Evolutionary conservation across 2,113 vertebrate genomes (phyloP).

Genomic region (Rhombomys opimus): DNA sequence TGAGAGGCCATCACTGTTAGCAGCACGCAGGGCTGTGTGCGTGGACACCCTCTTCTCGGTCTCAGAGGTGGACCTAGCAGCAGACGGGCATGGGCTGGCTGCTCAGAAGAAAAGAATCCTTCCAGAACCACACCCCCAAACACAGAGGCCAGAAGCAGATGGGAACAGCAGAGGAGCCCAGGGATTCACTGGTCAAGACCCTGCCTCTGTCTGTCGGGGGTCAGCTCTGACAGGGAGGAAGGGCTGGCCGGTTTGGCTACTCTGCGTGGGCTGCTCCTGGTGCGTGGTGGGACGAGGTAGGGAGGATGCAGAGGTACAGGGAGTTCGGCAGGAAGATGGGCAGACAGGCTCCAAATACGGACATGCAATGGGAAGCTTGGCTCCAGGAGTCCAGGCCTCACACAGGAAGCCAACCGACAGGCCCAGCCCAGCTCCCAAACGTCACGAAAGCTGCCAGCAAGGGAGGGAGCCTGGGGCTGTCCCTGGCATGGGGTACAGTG

Average conservation of each 20-base stretch:
- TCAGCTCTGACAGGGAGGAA: background rate
- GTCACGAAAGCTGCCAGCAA: background rate
- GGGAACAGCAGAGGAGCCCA: background rate
- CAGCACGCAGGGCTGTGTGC: background rate
- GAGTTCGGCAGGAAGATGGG: background rate
- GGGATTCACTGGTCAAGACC: background rate
- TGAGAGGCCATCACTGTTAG: background rate
- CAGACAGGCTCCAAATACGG: background rate
- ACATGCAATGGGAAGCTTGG: background rate
- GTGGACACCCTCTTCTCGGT: background rate
- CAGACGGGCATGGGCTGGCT: background rate
- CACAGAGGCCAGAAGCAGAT: background rate
- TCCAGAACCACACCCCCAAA: conserved; percentile 14
- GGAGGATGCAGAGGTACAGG: background rate
- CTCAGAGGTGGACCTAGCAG: background rate
- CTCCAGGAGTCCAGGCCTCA: background rate
- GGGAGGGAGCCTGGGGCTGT: background rate
- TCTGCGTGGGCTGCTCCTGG: background rate
- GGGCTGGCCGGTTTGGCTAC: too few species aligned
- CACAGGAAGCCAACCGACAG: background rate
- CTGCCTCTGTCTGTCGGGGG: background rate
- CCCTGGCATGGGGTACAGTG: background rate
- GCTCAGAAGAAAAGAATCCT: background rate
- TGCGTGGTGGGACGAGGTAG: background rate
- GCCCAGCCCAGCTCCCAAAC: background rate